A percentile compares a stretch with the other conserved stretches of the same genome.
phyloP scores from a whole-genome alignment of 2,113 vertebrate genomes.

The Protomyctophum bolini region DNA sequence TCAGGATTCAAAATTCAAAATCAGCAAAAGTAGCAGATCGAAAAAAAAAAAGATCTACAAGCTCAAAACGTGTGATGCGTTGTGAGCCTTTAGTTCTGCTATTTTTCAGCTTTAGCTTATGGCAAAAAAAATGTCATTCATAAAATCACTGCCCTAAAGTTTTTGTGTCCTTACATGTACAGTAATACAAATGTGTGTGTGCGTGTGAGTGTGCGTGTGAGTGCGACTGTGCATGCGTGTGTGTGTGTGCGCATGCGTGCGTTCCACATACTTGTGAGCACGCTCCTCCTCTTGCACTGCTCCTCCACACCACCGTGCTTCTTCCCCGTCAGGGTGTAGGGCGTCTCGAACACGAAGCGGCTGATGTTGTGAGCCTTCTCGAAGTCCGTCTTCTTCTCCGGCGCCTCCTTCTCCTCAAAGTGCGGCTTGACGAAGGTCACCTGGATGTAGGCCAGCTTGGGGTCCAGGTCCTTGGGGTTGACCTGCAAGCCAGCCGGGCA shows the following conservation, averaged over 20 bases:
- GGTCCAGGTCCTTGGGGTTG: constrained; percentile 90
- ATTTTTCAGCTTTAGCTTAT: too few relatives aligned
- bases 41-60: background rate
- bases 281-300: constrained; percentile 91
- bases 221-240: too few relatives aligned
- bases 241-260: background rate
- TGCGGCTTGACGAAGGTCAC: constrained; percentile 95
- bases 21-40: background rate
- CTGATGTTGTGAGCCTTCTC: constrained; percentile 94
- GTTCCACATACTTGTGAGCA: constrained; percentile 87
- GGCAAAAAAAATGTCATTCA: too few relatives aligned
- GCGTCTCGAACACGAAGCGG: constrained; percentile 95
- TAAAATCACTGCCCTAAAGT: too few relatives aligned
- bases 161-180: too few relatives aligned
- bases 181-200: too few relatives aligned
- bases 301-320: constrained; percentile 96
- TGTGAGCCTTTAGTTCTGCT: too few relatives aligned
- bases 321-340: constrained; percentile 94
- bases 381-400: constrained; percentile 91
- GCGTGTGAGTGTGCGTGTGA: too few relatives aligned
- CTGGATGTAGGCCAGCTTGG: constrained; percentile 92
- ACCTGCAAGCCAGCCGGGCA: constrained; percentile 76
- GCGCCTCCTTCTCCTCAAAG: constrained; percentile 93
- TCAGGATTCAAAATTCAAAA: background rate
- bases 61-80: too few relatives aligned